Percentiles rank a stretch among this genome's conserved stretches.
Evolutionary conservation across 1,140 invertebrate genomes (phyloP).

Genomic region (Mamestra configurata): DNA sequence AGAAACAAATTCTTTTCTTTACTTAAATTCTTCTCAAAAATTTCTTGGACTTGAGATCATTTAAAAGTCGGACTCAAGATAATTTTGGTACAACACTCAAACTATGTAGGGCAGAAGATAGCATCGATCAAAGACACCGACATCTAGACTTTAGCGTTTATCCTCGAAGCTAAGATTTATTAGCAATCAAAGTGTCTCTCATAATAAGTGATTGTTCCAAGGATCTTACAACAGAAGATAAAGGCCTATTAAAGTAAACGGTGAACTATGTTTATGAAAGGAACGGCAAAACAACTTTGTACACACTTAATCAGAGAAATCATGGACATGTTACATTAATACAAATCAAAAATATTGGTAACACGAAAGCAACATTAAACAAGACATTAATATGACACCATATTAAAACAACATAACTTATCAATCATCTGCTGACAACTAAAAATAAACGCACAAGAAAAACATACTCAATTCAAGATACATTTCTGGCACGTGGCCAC

Average conservation of each 20-base stretch:
- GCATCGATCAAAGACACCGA: conserved; percentile 28
- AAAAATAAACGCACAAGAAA: conserved; percentile 19
- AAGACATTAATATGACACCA: conserved; percentile 5
- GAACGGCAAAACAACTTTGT: background rate
- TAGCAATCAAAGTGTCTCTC: conserved; percentile 39
- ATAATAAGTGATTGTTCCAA: conserved; percentile 18
- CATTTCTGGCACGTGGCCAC: conserved; percentile 17
- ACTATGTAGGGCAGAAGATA: conserved; percentile 29
- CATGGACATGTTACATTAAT: background rate
- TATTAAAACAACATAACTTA: conserved; percentile 38
- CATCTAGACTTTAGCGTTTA: conserved; percentile 6
- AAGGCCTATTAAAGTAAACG: conserved; percentile 41
- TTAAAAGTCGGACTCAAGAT: background rate
- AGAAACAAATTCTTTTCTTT: background rate
- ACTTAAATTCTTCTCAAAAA: background rate
- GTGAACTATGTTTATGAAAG: conserved; percentile 25
- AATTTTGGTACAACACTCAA: background rate
- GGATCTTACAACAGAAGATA: conserved; percentile 23
- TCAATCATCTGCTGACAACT: conserved; percentile 28
- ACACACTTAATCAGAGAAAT: background rate
- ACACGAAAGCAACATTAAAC: background rate
- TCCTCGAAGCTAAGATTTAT: conserved; percentile 40
- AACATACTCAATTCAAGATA: conserved; percentile 21
- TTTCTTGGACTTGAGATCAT: background rate
- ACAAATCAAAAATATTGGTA: background rate